These are phyloP conservation scores for Euwallacea fornicatus DNA, from an alignment of 1,140 invertebrate genomes.

Conservation along the genomic window DNA sequence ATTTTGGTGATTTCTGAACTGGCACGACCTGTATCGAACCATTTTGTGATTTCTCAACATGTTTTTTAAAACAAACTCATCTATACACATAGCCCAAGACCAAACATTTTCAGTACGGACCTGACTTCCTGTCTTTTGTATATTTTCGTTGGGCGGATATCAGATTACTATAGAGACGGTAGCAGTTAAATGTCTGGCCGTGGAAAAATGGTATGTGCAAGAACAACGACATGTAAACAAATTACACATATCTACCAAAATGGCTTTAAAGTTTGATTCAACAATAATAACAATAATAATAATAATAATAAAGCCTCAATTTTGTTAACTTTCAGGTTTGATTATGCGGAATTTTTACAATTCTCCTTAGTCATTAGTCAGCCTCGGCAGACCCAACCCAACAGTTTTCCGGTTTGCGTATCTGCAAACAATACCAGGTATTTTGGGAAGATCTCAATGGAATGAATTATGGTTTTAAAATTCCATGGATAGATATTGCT, in stretches of 20 bases:
- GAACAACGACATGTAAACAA: too few relatives aligned
- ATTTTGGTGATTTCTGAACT: too few relatives aligned
- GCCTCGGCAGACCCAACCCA: slow-evolving; percentile 1
- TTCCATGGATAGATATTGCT: too few relatives aligned
- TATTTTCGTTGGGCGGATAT: slow-evolving; percentile 25
- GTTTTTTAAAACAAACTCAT: too few relatives aligned
- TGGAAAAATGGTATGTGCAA: neutral
- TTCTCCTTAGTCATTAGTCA: slow-evolving; percentile 2
- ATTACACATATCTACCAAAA: too few relatives aligned
- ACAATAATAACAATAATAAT: too few relatives aligned
- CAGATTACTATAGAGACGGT: slow-evolving; percentile 25
- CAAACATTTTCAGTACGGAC: neutral
- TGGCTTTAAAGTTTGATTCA: too few relatives aligned
- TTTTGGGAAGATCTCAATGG: neutral
- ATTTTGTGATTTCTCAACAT: too few relatives aligned
- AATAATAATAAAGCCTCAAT: neutral
- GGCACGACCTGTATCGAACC: too few relatives aligned
- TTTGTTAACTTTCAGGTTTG: neutral
- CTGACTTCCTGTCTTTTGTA: slow-evolving; percentile 26
- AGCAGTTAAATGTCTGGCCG: neutral
- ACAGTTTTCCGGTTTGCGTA: slow-evolving; percentile 26
- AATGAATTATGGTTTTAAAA: neutral
- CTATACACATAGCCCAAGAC: too few relatives aligned
- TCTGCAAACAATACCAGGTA: slow-evolving; percentile 18
- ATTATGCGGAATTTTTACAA: neutral